Percentiles rank a stretch among this genome's conserved stretches.
phyloP scores from a whole-genome alignment of 2,888 invertebrate species.

The Druceiella hillmani region DNA sequence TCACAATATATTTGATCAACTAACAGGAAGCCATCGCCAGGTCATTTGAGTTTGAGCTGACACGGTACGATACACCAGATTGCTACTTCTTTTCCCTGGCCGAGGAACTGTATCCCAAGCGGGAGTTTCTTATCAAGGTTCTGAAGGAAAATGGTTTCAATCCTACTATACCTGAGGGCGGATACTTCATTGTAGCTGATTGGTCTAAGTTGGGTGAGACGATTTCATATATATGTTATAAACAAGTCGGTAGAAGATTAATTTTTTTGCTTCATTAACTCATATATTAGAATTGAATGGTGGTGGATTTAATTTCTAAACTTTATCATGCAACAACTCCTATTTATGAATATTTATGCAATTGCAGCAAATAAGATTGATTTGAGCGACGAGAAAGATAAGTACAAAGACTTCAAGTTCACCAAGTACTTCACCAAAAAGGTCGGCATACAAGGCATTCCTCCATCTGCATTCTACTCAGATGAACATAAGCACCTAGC shows the following conservation, averaged over 20 bases:
- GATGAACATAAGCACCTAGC: conserved; percentile 71
- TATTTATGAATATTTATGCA: no score
- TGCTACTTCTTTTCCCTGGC: conserved; percentile 80
- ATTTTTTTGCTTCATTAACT: no score
- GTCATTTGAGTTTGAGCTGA: conserved; percentile 81
- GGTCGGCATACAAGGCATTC: conserved; percentile 88
- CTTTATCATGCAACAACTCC: no score
- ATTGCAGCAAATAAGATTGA: conserved; percentile 59
- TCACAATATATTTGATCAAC: conserved; percentile 7
- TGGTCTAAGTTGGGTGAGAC: conserved; percentile 72
- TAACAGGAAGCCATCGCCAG: conserved; percentile 84
- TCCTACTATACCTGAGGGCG: conserved; percentile 92
- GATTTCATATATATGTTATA: no score
- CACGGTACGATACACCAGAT: conserved; percentile 61
- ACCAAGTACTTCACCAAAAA: conserved; percentile 95
- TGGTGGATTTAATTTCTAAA: no score
- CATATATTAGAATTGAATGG: no score
- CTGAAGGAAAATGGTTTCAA: conserved; percentile 77
- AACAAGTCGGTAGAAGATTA: no score
- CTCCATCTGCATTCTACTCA: conserved; percentile 91
- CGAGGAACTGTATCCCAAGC: conserved; percentile 66
- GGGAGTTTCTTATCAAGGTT: conserved; percentile 73
- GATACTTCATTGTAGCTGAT: conserved; percentile 96
- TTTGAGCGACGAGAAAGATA: conserved; percentile 63
- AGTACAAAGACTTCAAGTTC: conserved; percentile 82